Evolutionary conservation across 1,140 invertebrate genomes (phyloP).

Genomic region (Drosophila nannoptera): DNA sequence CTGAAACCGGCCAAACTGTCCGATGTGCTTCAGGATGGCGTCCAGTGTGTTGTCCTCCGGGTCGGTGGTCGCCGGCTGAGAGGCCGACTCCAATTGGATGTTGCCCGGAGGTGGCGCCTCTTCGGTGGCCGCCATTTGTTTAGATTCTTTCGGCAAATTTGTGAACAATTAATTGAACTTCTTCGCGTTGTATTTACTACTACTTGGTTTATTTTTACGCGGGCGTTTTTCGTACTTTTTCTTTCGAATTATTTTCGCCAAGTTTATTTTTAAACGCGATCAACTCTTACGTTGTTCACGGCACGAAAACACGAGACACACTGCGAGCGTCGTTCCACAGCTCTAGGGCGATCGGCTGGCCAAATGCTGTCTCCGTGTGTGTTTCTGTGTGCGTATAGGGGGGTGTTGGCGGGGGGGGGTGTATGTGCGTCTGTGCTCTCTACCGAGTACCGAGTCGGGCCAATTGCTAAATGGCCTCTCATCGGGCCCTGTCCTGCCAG

Average conservation of each 20-base stretch:
- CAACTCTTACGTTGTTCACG: slow-evolving; percentile 37
- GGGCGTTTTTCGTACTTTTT: slow-evolving; percentile 15
- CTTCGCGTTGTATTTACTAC: slow-evolving; percentile 1
- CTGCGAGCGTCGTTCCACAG: slow-evolving; percentile 16
- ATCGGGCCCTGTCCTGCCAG: slow-evolving; percentile 36
- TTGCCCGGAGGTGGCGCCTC: slow-evolving; percentile 24
- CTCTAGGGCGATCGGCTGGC: slow-evolving; percentile 4
- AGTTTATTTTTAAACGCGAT: slow-evolving; percentile 44
- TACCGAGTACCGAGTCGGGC: slow-evolving; percentile 12
- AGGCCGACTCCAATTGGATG: neutral
- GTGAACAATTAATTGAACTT: slow-evolving; percentile 11
- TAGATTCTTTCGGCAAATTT: slow-evolving; percentile 21
- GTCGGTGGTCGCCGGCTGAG: slow-evolving; percentile 40
- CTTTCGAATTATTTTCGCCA: slow-evolving; percentile 17
- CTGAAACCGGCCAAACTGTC: slow-evolving; percentile 83
- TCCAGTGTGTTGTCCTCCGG: slow-evolving; percentile 65
- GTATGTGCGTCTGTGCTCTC: neutral
- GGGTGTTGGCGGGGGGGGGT: too few species aligned
- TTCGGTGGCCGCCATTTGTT: slow-evolving; percentile 49
- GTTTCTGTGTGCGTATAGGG: neutral
- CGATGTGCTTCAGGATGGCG: slow-evolving; percentile 79
- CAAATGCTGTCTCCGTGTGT: slow-evolving; percentile 1
- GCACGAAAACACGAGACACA: slow-evolving; percentile 34
- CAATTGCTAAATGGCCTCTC: slow-evolving; percentile 21
- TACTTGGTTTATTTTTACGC: slow-evolving; percentile 36